Base-by-base conservation (phyloP, 1,140 invertebrate species). In the Harlomillsia oculata region DNA sequence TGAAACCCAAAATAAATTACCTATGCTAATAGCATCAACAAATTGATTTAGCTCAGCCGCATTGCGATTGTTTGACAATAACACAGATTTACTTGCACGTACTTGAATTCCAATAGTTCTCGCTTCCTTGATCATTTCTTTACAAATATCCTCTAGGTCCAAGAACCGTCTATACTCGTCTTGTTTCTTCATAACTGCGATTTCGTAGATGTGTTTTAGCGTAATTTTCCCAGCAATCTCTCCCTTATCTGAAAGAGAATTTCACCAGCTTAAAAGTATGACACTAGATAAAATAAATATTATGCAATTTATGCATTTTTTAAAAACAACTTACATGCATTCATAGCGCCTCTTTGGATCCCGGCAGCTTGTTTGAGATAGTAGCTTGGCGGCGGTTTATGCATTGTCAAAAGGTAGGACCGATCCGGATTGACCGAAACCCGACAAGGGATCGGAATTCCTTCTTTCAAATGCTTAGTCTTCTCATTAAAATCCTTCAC, bases 401-500 rank as follows among this genome's bases (percentile, higher is more conserved):
- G 78, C 51, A 97, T 89, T 5, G 75, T 71, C 39, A 99, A 71
- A 48, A 87, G 78, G 71, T 91, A 97, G 56, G 80, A 84, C 67
- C 91, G 75, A 72, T 99, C 94, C 14, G 89, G 72, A 76, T 90
- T 90, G 0, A 95, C 80, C 50, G 73, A 77, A 9, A 95, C 79
- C 66, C 82, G 76, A 54, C 80, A 83, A 2, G 92, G 92, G 44
- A 98, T 66, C 9, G 93, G 93, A 59, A 95, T 83, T 18, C 95
- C 96, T 70, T 85, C 82, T 71, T 92, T 97, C 21, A 94, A 85
- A 66, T 96, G 78, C 53, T 84, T 85, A 2, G 96, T 99, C 69
- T 78, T 83, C 67, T 89, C 84, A 75, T 99, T 99, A 66, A 99
- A 99, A 64, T 99, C 96, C 76, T 99, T 98, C 69, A 91, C 94